Base-by-base conservation (phyloP, 2,888 invertebrate genomes). In the Aphodius sticticus region DNA sequence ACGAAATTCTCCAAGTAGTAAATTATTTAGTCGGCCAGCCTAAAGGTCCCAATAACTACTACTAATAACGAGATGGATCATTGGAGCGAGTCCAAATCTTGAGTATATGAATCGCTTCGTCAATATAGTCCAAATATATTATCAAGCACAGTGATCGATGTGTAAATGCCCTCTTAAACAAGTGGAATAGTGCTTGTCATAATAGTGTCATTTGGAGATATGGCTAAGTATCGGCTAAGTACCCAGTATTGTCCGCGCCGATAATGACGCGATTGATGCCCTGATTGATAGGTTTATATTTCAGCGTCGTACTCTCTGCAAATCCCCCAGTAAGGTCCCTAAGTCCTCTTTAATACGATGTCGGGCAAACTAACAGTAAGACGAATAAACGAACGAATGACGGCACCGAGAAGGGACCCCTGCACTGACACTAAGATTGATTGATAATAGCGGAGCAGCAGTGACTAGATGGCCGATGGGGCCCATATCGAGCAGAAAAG, bases 351-450 rank as follows among this genome's bases (percentile, higher is more conserved):
- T 84, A 85, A 84, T 84, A 84, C 83, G 84, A 84, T 84, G 84
- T 82, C 83, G 83, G 83, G 83, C 80, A 83, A 83, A 83, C 82
- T 79, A 82, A 83, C 83, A 80, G 82, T 85, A 78, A 81, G 79
- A 74, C 74, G 9, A 53, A 53, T 53, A 76, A 78, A 74, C 69
- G 74, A 26, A 69, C 74, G 72, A 35, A 16, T 77, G 35, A 69
- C 53, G 71, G 16, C 76, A 75, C 36, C 78, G 77, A 82, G 80
- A 78, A 78, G 78, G 78, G 78, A 79, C 76, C 53, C 72, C 71
- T 84, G 83, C 84, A 85, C 86, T 88, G 88, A 88, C 89, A 86
- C 86, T 89, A 89, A 89, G 89, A 88, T 87, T 89, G 89, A 89
- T 89, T 89, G 89, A 89, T 89, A 87, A 53, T 53, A 53, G 53